Conservation (phyloP, 53 echinoderm and acorn worm species). For the Hippasteria phrygiana region DNA sequence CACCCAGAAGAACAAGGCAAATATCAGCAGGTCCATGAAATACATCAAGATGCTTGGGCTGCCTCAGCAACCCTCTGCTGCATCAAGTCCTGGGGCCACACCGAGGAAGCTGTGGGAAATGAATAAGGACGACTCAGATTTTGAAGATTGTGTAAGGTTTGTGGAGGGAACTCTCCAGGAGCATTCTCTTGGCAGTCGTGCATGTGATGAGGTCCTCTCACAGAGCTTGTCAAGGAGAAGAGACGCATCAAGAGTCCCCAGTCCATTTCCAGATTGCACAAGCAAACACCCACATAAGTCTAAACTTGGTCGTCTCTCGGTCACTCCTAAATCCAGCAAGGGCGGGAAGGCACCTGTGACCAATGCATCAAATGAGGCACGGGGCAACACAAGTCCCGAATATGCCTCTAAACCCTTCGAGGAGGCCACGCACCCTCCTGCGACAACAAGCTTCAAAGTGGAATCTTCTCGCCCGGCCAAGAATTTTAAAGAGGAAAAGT, state of each 20-base stretch:
- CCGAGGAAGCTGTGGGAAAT: slow-evolving; percentile 33
- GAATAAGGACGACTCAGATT: not conserved
- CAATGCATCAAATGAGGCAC: not conserved
- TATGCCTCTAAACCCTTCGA: not conserved
- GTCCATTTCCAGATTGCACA: not conserved
- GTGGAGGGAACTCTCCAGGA: slow-evolving; percentile 19
- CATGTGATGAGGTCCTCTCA: too few species aligned
- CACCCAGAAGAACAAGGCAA: not conserved
- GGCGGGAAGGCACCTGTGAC: not conserved
- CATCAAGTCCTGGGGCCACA: not conserved
- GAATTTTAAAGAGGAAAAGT: not conserved
- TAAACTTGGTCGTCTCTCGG: not conserved
- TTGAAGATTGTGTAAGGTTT: slow-evolving; percentile 18
- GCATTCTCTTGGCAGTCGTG: not conserved
- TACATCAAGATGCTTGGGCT: slow-evolving; percentile 45
- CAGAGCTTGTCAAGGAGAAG: not conserved
- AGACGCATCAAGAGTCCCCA: not conserved
- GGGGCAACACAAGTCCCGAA: not conserved
- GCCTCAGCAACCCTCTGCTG: not conserved
- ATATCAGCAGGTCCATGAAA: not conserved
- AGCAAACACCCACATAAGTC: not conserved
- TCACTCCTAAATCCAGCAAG: not conserved
- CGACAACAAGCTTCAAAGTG: not conserved
- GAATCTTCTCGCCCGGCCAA: not conserved
- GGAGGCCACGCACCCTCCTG: not conserved